Evolutionary conservation across 2,797 vertebrate species (phyloP).

Genomic region (Cyprinella venusta): DNA sequence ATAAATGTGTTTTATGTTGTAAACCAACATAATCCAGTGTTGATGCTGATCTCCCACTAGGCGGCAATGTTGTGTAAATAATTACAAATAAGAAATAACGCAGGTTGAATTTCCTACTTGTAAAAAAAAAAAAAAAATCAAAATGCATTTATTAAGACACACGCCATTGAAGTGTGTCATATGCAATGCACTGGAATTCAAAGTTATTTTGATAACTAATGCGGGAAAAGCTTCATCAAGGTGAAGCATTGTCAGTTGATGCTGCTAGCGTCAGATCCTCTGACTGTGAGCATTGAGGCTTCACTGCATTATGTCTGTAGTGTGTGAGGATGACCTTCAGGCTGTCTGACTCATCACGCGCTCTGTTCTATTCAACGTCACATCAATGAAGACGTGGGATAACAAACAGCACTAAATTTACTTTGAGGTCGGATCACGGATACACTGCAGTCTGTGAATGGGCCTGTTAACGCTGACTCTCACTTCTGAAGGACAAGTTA

Average conservation of each 20-base stretch:
- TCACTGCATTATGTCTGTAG: neutral
- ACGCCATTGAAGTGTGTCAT: neutral
- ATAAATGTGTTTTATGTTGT: neutral
- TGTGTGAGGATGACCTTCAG: slow-evolving; percentile 18
- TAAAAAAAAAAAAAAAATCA: no score
- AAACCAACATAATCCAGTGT: neutral
- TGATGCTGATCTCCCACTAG: slow-evolving; percentile 30
- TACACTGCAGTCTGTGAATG: slow-evolving; percentile 11
- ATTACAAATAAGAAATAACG: neutral
- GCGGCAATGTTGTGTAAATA: slow-evolving; percentile 41
- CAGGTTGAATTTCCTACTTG: neutral
- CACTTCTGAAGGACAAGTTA: slow-evolving; percentile 15
- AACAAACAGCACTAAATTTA: slow-evolving; percentile 13
- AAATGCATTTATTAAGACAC: neutral
- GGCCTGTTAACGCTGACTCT: neutral
- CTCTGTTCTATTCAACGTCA: slow-evolving; percentile 13
- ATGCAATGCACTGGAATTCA: neutral
- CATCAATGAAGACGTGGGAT: slow-evolving; percentile 25
- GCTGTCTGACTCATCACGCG: slow-evolving; percentile 28
- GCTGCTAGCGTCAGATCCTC: neutral
- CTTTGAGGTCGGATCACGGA: neutral
- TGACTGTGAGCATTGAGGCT: neutral
- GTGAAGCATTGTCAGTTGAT: neutral
- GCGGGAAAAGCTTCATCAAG: neutral
- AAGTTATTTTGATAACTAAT: neutral